Conservation (phyloP, 2,888 invertebrate species). For the Mongoloraphidia duomilia region DNA sequence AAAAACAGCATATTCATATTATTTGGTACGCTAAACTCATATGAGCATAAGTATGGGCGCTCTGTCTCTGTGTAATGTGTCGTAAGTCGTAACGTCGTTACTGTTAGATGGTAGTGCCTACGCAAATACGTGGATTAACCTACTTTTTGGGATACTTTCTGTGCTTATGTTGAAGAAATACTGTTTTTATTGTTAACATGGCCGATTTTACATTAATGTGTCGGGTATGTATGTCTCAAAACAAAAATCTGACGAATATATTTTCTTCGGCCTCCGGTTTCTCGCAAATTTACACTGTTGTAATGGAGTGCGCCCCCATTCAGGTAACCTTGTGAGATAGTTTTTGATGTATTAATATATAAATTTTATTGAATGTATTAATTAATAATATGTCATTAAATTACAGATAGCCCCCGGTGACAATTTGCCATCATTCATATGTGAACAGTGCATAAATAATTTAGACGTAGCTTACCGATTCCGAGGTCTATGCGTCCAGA, state of each 20-base stretch:
- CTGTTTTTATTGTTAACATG: too few relatives aligned
- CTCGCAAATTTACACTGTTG: not conserved
- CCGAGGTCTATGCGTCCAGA: not conserved
- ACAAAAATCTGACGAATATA: not conserved
- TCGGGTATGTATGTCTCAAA: not conserved
- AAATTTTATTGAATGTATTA: too few relatives aligned
- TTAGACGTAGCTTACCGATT: constrained; percentile 1
- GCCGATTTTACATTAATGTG: not conserved
- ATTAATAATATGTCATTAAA: not conserved
- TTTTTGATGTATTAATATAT: not conserved
- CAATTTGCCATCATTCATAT: constrained; percentile 1
- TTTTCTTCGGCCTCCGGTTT: not conserved
- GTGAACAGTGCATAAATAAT: not conserved
- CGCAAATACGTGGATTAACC: too few relatives aligned
- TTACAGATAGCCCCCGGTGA: constrained; percentile 2
- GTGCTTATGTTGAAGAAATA: too few relatives aligned
- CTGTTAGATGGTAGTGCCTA: too few relatives aligned
- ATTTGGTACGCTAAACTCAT: too few relatives aligned
- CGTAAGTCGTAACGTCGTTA: too few relatives aligned
- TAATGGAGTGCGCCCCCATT: not conserved
- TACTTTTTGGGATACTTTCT: too few relatives aligned
- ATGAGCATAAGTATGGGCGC: too few relatives aligned
- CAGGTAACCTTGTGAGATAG: not conserved
- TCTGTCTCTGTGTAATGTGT: too few relatives aligned
- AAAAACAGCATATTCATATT: too few relatives aligned